Evolutionary conservation across 2,797 vertebrate species (phyloP).

Genomic region (Leuciscus waleckii): DNA sequence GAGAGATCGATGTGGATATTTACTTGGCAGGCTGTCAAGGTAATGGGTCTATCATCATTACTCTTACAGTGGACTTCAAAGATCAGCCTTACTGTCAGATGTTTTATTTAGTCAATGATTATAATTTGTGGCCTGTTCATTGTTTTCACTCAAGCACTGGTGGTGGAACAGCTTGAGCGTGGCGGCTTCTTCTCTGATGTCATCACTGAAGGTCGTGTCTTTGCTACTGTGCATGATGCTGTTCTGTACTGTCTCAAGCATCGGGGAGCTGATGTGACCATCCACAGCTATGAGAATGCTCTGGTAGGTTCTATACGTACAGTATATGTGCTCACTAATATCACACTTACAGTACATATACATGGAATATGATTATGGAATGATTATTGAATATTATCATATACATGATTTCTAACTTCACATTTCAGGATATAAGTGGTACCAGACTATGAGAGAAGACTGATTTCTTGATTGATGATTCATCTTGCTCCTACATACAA

Average conservation of each 20-base stretch:
- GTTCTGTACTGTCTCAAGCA: conserved; percentile 79
- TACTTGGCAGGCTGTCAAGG: conserved; percentile 88
- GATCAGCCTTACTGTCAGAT: not conserved
- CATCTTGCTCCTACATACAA: not conserved
- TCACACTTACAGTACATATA: not conserved
- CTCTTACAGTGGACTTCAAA: not conserved
- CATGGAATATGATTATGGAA: not conserved
- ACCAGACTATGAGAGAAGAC: conserved; percentile 71
- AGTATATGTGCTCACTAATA: not conserved
- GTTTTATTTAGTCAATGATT: not conserved
- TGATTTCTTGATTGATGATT: not conserved
- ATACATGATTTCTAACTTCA: conserved; percentile 39
- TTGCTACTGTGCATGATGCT: conserved; percentile 87
- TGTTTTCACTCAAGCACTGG: conserved; percentile 72
- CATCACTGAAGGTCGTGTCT: conserved; percentile 86
- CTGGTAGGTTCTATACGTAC: conserved; percentile 64
- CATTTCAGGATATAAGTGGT: conserved; percentile 72
- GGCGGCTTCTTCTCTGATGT: conserved; percentile 86
- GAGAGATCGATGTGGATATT: conserved; percentile 89
- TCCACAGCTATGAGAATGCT: conserved; percentile 63
- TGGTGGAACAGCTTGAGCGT: conserved; percentile 86
- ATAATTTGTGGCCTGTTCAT: conserved; percentile 14
- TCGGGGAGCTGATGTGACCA: conserved; percentile 59
- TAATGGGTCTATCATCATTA: conserved; percentile 59
- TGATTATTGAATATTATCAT: not conserved